Percentiles rank a stretch among this genome's conserved stretches.
Conservation (phyloP, 1,140 invertebrate genomes). For the Magallana ariakensis region DNA sequence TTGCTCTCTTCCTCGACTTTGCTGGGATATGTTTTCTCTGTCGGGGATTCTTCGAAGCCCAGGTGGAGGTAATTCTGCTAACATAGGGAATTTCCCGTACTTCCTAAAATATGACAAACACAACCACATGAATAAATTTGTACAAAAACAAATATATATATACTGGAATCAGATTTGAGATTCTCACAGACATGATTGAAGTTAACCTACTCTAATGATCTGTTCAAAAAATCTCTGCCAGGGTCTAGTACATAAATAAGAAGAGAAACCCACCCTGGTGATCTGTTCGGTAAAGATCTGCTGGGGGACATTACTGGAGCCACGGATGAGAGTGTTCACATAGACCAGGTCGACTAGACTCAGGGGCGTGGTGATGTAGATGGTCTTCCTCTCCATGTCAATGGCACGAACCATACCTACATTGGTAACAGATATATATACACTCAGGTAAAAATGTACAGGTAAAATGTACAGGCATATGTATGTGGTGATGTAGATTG, state of each 20-base stretch:
- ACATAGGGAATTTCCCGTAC: neutral
- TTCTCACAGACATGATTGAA: too few species aligned
- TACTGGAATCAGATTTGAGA: neutral
- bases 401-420: slow-evolving; percentile 74
- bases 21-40: slow-evolving; percentile 18
- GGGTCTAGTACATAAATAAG: too few species aligned
- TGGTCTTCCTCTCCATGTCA: slow-evolving; percentile 62
- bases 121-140: neutral
- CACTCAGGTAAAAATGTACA: too few species aligned
- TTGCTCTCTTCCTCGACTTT: neutral
- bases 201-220: too few species aligned
- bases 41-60: neutral
- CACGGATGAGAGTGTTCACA: slow-evolving; percentile 73
- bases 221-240: too few species aligned
- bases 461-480: too few species aligned
- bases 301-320: slow-evolving; percentile 69
- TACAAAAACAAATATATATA: neutral
- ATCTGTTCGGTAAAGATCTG: slow-evolving; percentile 64
- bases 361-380: slow-evolving; percentile 72
- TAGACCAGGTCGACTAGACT: slow-evolving; percentile 55
- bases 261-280: neutral
- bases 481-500: too few species aligned
- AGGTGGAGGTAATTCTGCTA: neutral
- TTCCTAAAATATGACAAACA: neutral
- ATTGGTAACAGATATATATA: neutral